Conservation (phyloP, 2,888 invertebrate species). For the Ennomos erosarius region DNA sequence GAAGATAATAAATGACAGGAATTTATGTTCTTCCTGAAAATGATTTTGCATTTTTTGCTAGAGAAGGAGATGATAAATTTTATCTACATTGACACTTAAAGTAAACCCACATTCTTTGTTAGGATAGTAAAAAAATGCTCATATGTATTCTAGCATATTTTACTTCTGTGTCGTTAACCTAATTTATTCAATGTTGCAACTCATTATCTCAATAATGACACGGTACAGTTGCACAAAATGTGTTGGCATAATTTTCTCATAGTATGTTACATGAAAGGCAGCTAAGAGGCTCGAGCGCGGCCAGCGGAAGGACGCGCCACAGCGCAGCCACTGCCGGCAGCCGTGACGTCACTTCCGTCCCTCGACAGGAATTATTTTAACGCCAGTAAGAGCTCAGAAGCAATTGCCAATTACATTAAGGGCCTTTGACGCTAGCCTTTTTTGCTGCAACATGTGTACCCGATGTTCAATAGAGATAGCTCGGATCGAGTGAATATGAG, state of each 20-base stretch:
- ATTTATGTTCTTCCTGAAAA: constrained; percentile 26
- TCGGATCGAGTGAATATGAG: constrained; percentile 38
- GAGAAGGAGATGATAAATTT: constrained; percentile 12
- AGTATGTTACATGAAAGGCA: constrained; percentile 54
- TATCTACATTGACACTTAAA: constrained; percentile 19
- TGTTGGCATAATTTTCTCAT: constrained; percentile 56
- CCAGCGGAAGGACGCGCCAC: constrained; percentile 66
- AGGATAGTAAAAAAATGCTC: background rate
- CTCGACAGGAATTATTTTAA: constrained; percentile 65
- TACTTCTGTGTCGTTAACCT: constrained; percentile 1
- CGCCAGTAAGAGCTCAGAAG: constrained; percentile 55
- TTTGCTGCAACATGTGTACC: constrained; percentile 49
- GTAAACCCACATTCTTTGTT: constrained; percentile 7
- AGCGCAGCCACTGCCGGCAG: constrained; percentile 60
- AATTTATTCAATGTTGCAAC: constrained; percentile 21
- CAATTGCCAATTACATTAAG: constrained; percentile 61
- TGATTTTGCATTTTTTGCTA: constrained; percentile 26
- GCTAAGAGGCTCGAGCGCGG: constrained; percentile 56
- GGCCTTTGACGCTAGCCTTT: constrained; percentile 54
- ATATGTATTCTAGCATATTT: background rate
- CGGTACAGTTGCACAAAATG: constrained; percentile 47
- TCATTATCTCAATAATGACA: constrained; percentile 32
- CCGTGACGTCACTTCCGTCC: constrained; percentile 61
- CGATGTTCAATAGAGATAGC: constrained; percentile 45
- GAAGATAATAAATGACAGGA: constrained; percentile 37